phyloP scores from a whole-genome alignment of 2,113 vertebrate species.

The Abramis brama region DNA sequence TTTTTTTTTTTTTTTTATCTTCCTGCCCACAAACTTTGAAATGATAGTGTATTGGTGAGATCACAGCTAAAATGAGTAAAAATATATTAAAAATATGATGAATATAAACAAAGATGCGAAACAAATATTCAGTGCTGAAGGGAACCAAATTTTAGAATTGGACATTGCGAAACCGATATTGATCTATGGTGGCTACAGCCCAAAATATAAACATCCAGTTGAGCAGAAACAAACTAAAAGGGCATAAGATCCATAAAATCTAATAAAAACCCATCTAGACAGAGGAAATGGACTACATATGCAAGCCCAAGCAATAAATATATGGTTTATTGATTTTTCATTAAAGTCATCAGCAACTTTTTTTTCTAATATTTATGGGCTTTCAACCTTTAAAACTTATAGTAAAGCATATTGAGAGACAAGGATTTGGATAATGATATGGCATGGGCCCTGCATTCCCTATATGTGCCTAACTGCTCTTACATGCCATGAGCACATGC shows the following conservation, averaged over 20 bases:
- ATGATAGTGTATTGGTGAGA: background rate
- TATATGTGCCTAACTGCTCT: background rate
- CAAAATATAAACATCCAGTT: background rate
- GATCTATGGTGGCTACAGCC: background rate
- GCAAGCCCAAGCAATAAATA: background rate
- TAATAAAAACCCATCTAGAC: background rate
- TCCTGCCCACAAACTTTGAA: background rate
- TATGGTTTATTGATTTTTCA: constrained; percentile 1
- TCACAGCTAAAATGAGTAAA: background rate
- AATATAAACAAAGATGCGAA: background rate
- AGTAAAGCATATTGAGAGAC: background rate
- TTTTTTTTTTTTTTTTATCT: background rate
- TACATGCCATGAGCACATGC: background rate
- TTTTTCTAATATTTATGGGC: background rate
- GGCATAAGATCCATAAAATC: background rate
- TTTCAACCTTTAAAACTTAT: background rate
- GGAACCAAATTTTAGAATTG: background rate
- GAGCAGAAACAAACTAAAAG: background rate
- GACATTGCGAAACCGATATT: background rate
- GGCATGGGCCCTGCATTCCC: background rate
- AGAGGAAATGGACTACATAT: background rate
- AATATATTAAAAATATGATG: background rate
- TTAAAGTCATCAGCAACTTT: background rate
- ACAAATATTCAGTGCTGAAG: background rate
- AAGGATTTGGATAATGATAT: no score